A percentile compares a stretch with the other conserved stretches of the same genome.
phyloP scores from a whole-genome alignment of 2,888 invertebrate genomes.

The Chymomyza amoena region DNA sequence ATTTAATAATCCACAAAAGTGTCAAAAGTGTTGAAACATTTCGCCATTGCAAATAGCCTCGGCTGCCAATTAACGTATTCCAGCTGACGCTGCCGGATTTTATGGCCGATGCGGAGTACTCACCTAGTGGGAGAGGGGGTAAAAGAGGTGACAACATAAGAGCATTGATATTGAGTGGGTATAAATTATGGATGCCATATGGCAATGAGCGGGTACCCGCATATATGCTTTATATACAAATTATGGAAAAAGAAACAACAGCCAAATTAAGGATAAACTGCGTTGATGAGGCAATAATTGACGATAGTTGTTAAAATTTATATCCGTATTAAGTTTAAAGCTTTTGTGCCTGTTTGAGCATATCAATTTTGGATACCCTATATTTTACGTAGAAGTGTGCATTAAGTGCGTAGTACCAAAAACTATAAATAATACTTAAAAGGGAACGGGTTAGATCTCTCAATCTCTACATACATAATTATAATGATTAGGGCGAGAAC shows the following conservation, averaged over 20 bases:
- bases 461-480: too few relatives aligned
- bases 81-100: slow-evolving; percentile 73
- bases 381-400: too few relatives aligned
- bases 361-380: too few relatives aligned
- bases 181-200: background rate
- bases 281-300: background rate
- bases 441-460: too few relatives aligned
- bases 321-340: background rate
- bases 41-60: slow-evolving; percentile 54
- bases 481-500: too few relatives aligned
- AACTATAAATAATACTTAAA: too few relatives aligned
- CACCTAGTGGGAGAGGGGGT: slow-evolving; percentile 58
- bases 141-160: background rate
- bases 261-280: background rate
- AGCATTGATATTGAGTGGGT: background rate
- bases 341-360: background rate
- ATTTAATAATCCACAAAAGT: slow-evolving; percentile 72
- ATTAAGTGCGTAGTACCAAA: too few relatives aligned
- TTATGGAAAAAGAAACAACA: background rate
- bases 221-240: background rate
- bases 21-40: slow-evolving; percentile 56
- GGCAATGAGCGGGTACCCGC: background rate
- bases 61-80: slow-evolving; percentile 65
- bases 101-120: slow-evolving; percentile 79
- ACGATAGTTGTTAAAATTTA: background rate